Evolutionary conservation across 2,113 vertebrate species (phyloP).

Genomic region (Muntiacus muntjak): DNA sequence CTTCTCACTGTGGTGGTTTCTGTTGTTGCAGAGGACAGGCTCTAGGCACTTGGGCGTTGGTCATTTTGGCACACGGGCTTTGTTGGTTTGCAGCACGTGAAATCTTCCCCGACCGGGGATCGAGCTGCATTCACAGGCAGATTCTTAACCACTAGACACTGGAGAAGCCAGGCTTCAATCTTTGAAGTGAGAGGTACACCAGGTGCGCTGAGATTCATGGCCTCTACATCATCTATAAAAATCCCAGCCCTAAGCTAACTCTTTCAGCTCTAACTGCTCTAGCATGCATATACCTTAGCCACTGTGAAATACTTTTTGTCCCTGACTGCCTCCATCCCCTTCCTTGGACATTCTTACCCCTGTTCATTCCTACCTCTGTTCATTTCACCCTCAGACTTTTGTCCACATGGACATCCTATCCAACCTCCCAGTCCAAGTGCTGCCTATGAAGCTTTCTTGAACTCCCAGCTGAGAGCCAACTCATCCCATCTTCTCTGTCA

Average conservation of each 20-base stretch:
- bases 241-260: background rate
- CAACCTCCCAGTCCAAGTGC: background rate
- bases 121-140: background rate
- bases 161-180: background rate
- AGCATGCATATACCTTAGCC: background rate
- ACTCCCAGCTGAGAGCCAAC: background rate
- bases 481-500: background rate
- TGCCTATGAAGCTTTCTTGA: background rate
- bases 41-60: background rate
- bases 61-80: background rate
- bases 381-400: background rate
- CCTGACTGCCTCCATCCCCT: background rate
- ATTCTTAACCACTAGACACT: background rate
- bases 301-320: background rate
- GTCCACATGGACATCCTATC: background rate
- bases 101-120: background rate
- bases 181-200: background rate
- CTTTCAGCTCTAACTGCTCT: background rate
- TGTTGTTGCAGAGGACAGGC: background rate
- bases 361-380: background rate
- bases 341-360: background rate
- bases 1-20: background rate
- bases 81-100: rapidly evolving
- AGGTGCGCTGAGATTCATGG: background rate
- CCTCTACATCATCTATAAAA: background rate